Conservation (phyloP, 2,113 vertebrate genomes). For the Odocoileus virginianus region DNA sequence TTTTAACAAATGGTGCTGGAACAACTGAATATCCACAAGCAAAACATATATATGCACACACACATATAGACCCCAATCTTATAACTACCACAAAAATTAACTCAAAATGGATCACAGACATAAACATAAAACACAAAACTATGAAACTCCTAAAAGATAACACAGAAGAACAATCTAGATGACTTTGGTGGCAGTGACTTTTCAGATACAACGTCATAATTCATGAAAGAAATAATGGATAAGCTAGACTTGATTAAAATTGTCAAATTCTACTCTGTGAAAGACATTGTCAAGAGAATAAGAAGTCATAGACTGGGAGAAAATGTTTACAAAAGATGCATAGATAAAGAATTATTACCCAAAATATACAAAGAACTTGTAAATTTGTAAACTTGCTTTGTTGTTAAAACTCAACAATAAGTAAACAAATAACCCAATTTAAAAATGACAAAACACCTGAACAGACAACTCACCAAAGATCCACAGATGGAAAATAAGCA, state of each 20-base stretch:
- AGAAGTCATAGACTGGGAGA: neutral
- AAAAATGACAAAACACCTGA: neutral
- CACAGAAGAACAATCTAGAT: neutral
- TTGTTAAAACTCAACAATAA: neutral
- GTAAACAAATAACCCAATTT: neutral
- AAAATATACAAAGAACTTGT: neutral
- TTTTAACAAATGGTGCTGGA: neutral
- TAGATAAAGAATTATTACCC: neutral
- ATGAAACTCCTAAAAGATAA: neutral
- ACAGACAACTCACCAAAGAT: neutral
- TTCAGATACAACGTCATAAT: neutral
- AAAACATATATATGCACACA: neutral
- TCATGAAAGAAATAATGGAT: neutral
- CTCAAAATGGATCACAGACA: neutral
- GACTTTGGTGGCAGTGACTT: neutral
- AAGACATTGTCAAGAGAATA: neutral
- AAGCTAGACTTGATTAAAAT: neutral
- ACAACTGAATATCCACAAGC: neutral
- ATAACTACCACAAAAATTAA: neutral
- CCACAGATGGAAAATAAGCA: neutral
- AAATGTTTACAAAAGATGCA: neutral
- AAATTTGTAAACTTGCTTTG: neutral
- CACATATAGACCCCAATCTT: neutral
- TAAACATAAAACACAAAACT: neutral
- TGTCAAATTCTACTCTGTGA: neutral